A percentile compares a stretch with the other conserved stretches of the same genome.
phyloP scores from a whole-genome alignment of 2,797 vertebrate genomes.

The Alauda arvensis region DNA sequence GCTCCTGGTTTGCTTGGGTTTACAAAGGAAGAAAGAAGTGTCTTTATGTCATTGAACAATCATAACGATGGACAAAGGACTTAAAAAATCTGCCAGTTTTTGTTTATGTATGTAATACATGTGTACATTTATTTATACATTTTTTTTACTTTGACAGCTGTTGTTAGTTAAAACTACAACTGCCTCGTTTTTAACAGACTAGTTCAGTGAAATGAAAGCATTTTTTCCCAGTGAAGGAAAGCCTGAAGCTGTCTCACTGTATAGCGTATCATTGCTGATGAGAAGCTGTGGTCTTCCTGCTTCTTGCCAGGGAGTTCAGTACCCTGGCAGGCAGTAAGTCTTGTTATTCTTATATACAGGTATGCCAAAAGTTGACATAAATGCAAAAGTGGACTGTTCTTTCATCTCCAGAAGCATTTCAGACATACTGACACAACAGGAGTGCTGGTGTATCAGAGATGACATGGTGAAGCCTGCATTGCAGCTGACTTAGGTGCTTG shows the following conservation, averaged over 20 bases:
- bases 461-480: background rate
- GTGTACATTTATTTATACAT: background rate
- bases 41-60: background rate
- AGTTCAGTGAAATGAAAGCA: background rate
- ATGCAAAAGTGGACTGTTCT: background rate
- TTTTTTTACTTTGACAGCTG: background rate
- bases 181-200: background rate
- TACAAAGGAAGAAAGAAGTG: background rate
- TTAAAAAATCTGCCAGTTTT: background rate
- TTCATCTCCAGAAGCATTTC: background rate
- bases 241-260: background rate
- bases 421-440: background rate
- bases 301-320: background rate
- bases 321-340: background rate
- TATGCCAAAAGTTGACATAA: background rate
- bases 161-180: background rate
- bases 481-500: background rate
- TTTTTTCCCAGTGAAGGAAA: background rate
- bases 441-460: accelerated
- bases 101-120: background rate
- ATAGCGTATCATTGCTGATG: background rate
- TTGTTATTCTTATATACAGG: background rate
- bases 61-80: background rate
- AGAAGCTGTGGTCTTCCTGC: background rate
- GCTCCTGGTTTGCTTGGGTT: background rate